Evolutionary conservation across 2,888 invertebrate species (phyloP), one percentile per base, ranked within the genome.

Genomic region (Mythimna ferrago): DNA sequence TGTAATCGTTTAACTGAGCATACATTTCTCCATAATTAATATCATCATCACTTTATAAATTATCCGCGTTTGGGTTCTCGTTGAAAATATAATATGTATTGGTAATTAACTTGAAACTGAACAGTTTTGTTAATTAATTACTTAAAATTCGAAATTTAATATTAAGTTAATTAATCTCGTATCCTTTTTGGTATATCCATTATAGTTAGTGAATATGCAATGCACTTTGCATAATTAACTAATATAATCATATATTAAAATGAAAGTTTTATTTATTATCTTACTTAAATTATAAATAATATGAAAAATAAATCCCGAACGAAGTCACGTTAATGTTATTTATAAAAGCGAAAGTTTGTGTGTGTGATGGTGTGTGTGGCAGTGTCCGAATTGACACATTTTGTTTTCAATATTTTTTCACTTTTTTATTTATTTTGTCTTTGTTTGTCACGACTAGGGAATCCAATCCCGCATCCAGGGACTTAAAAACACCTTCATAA

Each of bases 41-140:
- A 44, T 19, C 32, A 32, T 35, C 41, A 21, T 9, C 7, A n/a
- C 7, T 32, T 16, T 26, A n/a, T 41, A 9, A 57, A 41, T 41
- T 11, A 58, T 16, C 11, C 16, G 26, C 14, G 51, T 58, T 41
- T 58, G 19, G 60, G 16, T 60, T 41, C 11, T 16, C 35, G 44
- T 61, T 54, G 21, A 61, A 61, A 72, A 21, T 54, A 7, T 66
- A 44, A 7, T 66, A 44, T 2, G 6, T 60, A 32, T 41, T 26
- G 6, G 14, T 38, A 60, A 60, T 53, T 60, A 38, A 51, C 14
- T 69, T 38, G 21, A 32, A 26, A 58, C n/a, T 51, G 41, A 21
- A 21, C 32, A 19, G 32, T 11, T 48, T 10, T 32, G n/a, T 21
- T 35, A 7, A 54, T 61, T 35, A 72, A 48, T 66, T 21, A 7